These are phyloP conservation scores for Coptodon bakossiorum DNA, from an alignment of 2,113 vertebrate species.

Conservation along the genomic window DNA sequence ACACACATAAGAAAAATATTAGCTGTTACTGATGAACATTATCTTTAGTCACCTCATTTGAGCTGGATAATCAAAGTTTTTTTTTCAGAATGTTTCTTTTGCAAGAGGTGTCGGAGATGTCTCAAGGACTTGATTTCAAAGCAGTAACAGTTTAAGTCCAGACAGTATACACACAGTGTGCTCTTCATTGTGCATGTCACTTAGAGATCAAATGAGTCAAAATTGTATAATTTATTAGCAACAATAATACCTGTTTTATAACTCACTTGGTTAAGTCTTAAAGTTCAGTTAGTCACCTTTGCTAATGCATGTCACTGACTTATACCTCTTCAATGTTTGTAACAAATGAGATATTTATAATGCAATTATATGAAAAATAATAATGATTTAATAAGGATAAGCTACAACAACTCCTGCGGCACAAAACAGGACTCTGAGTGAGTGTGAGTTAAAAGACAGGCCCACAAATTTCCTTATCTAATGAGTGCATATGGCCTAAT, in stretches of 20 bases:
- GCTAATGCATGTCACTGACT: background rate
- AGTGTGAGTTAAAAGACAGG: background rate
- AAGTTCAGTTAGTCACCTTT: background rate
- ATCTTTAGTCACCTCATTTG: background rate
- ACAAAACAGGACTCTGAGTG: background rate
- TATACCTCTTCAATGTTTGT: background rate
- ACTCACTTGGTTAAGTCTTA: background rate
- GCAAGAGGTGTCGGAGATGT: background rate
- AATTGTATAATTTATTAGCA: background rate
- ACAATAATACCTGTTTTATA: background rate
- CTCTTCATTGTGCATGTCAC: background rate
- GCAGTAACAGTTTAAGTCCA: background rate
- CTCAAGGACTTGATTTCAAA: background rate
- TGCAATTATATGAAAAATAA: background rate
- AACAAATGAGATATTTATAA: background rate
- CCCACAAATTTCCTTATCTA: conserved; percentile 6
- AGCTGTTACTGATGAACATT: background rate
- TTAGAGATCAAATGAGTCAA: background rate
- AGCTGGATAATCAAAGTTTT: background rate
- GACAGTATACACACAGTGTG: background rate
- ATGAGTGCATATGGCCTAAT: background rate
- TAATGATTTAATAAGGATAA: background rate
- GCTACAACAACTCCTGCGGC: background rate
- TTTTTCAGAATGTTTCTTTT: background rate
- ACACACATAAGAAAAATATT: background rate